A percentile compares a stretch with the other conserved stretches of the same genome.
These are phyloP conservation scores for Bombus confusus DNA, from an alignment of 1,140 invertebrate species.

Conservation along the genomic window DNA sequence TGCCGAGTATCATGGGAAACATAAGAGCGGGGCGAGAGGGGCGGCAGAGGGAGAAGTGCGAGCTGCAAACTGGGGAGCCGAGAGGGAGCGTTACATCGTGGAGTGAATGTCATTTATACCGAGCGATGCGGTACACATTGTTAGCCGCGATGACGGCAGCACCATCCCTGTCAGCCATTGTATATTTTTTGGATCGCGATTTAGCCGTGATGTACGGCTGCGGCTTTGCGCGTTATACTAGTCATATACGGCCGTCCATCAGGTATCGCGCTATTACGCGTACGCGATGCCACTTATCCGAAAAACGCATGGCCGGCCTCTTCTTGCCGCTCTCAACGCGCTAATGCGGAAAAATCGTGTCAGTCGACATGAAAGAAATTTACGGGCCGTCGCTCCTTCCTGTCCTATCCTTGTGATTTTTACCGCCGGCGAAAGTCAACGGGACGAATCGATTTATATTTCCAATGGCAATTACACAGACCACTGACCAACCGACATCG, in stretches of 20 bases:
- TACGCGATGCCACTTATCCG: slow-evolving; percentile 43
- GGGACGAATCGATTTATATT: too few relatives aligned
- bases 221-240: slow-evolving; percentile 76
- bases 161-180: slow-evolving; percentile 77
- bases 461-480: too few relatives aligned
- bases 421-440: too few relatives aligned
- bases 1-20: slow-evolving; percentile 12
- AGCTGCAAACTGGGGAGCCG: slow-evolving; percentile 35
- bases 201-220: slow-evolving; percentile 81
- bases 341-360: slow-evolving; percentile 21
- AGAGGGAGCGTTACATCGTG: slow-evolving; percentile 61
- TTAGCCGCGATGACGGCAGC: slow-evolving; percentile 71
- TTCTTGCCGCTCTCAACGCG: too few relatives aligned
- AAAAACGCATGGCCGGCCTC: slow-evolving; percentile 32
- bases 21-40: background rate
- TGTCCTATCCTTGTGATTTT: too few relatives aligned
- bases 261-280: slow-evolving; percentile 61
- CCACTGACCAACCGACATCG: too few relatives aligned
- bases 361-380: background rate
- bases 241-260: slow-evolving; percentile 71
- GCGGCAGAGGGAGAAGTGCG: background rate
- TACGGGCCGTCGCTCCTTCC: background rate
- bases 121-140: slow-evolving; percentile 75
- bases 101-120: slow-evolving; percentile 77
- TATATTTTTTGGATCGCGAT: slow-evolving; percentile 83